Evolutionary conservation across 1,140 invertebrate species (phyloP).

Genomic region (Berghia stephanieae): DNA sequence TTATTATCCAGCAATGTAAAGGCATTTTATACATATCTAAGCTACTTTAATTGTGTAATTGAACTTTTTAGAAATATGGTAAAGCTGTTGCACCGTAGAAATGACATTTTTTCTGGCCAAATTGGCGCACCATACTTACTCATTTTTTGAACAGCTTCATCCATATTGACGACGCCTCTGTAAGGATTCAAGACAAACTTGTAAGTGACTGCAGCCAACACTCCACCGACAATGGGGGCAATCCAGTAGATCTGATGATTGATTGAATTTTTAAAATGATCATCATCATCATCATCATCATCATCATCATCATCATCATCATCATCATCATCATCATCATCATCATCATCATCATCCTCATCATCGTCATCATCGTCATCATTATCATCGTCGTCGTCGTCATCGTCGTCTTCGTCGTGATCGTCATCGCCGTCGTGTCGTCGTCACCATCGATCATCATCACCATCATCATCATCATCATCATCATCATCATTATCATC

Average conservation of each 20-base stretch:
- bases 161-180: conserved; percentile 40
- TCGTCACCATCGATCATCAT: too few relatives aligned
- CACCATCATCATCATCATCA: conserved; percentile 12
- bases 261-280: too few relatives aligned
- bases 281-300: conserved; percentile 25
- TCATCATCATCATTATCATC: conserved; percentile 4
- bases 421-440: too few relatives aligned
- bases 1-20: too few relatives aligned
- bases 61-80: too few relatives aligned
- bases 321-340: conserved; percentile 20
- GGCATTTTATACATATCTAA: too few relatives aligned
- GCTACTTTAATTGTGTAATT: too few relatives aligned
- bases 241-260: conserved; percentile 91
- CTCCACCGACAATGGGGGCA: conserved; percentile 82
- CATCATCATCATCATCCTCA: conserved; percentile 6
- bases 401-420: too few relatives aligned
- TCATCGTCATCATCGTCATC: neutral
- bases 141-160: conserved; percentile 46
- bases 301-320: conserved; percentile 23
- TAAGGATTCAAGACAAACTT: conserved; percentile 74
- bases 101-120: too few relatives aligned
- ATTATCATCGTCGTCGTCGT: conserved; percentile 13
- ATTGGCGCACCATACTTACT: too few relatives aligned
- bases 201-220: conserved; percentile 81
- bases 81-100: too few relatives aligned